Evolutionary conservation across 2,888 invertebrate genomes (phyloP).

Genomic region (Pantelozetes paolii): DNA sequence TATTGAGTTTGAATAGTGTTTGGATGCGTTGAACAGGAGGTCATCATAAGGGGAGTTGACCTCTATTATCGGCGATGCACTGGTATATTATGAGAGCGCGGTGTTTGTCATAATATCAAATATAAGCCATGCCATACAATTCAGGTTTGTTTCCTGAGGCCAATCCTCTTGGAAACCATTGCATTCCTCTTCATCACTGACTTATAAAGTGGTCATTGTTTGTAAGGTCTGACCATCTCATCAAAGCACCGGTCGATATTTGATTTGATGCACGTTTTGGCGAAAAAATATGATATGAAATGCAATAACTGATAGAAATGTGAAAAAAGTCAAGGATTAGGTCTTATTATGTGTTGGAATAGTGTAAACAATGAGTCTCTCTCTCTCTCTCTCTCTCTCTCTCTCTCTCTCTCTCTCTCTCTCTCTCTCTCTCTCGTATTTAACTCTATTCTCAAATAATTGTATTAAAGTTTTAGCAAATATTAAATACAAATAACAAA

Average conservation of each 20-base stretch:
- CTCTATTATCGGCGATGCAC: constrained; percentile 1
- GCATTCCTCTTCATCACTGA: not conserved
- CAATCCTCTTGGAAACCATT: not conserved
- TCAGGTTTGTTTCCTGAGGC: not conserved
- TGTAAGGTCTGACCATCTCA: not conserved
- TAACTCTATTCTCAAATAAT: constrained; percentile 3
- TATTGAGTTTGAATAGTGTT: not conserved
- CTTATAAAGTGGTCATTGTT: not conserved
- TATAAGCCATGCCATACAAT: not conserved
- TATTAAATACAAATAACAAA: constrained; percentile 3
- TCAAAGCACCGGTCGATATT: not conserved
- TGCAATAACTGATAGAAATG: constrained; percentile 5
- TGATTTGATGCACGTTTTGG: not conserved
- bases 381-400: not conserved
- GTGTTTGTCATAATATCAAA: not conserved
- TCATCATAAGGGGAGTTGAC: not conserved
- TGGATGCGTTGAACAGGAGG: not conserved
- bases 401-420: not conserved
- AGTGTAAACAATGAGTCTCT: not conserved
- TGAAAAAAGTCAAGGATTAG: constrained; percentile 4
- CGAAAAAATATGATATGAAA: constrained; percentile 2
- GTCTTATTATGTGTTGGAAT: not conserved
- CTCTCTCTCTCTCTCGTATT: not conserved
- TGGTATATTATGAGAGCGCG: not conserved
- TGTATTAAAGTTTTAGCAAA: constrained; percentile 13